Base-by-base conservation (phyloP, 1,140 invertebrate genomes). In the Bombus sibiricus region DNA sequence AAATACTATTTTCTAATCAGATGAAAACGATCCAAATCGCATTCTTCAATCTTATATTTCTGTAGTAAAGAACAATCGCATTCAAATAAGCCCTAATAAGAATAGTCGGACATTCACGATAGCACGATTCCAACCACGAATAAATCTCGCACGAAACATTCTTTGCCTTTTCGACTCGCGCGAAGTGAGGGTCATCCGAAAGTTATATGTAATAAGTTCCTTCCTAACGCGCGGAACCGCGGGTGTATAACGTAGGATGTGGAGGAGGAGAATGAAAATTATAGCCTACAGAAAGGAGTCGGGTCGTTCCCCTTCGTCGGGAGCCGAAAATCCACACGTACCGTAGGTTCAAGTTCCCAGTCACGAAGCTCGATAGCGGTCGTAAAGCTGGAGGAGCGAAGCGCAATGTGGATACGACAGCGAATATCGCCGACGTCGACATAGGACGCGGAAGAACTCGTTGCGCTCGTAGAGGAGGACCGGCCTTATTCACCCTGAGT, bases 371-470 rank as follows among this genome's bases (percentile, higher is more conserved):
- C 82, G 88, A 90, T 86, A 82, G 80, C 78, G 78, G 75, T 62
- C 89, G 86, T 89, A 90, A 90, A 90, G 88, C 81, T 87, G 78
- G 59, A 64, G 59, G 69, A 77, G 75, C 81, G 62, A 77, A 75
- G 78, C 77, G 69, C 66, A 66, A 88, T 85, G 76, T 80, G 89
- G 88, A 85, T 90, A 90, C 89, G 88, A 89, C 88, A 68, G 82
- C 74, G 89, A 90, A 90, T 85, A 90, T 90, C 76, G 88, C 62
- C 78, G 79, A 90, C 89, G 82, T 79, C 82, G 82, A 87, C 88
- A 64, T 80, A 59, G 85, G 43, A 90, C 77, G 81, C 77, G 73
- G 37, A 64, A 64, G 69, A 66, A 80, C 76, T 62, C 78, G 73
- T 83, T 62, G 68, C 85, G 39, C 53, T 83, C 41, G n/a, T 41